These are phyloP conservation scores for Muscidifurax raptorellus DNA, from an alignment of 1,140 invertebrate species.

Conservation along the genomic window DNA sequence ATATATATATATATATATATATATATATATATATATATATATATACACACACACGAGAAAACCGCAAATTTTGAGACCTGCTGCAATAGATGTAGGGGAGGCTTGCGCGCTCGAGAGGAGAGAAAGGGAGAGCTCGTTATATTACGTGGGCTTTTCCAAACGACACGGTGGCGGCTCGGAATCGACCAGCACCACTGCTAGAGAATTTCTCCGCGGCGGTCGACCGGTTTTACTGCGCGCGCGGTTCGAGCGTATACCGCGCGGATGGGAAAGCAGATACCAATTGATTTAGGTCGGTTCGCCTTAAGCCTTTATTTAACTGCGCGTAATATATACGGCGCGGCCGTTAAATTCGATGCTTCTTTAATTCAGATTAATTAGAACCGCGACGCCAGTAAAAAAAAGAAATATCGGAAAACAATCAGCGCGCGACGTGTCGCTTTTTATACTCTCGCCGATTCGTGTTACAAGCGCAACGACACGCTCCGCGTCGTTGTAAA, in stretches of 20 bases:
- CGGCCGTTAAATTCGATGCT: too few species aligned
- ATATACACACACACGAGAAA: too few species aligned
- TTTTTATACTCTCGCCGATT: neutral
- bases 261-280: neutral
- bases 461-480: too few species aligned
- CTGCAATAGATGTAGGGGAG: neutral
- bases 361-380: neutral
- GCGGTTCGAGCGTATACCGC: neutral
- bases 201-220: neutral
- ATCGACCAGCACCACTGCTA: neutral
- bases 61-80: neutral
- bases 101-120: neutral
- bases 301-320: neutral
- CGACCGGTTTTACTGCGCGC: neutral
- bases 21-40: too few species aligned
- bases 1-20: too few species aligned
- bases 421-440: neutral
- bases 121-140: neutral
- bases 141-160: neutral
- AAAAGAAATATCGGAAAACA: neutral
- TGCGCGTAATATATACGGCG: neutral
- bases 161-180: neutral
- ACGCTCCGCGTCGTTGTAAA: neutral
- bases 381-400: neutral
- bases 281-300: neutral